Evolutionary conservation across 2,113 vertebrate genomes (phyloP).

Genomic region (Sitta europaea): DNA sequence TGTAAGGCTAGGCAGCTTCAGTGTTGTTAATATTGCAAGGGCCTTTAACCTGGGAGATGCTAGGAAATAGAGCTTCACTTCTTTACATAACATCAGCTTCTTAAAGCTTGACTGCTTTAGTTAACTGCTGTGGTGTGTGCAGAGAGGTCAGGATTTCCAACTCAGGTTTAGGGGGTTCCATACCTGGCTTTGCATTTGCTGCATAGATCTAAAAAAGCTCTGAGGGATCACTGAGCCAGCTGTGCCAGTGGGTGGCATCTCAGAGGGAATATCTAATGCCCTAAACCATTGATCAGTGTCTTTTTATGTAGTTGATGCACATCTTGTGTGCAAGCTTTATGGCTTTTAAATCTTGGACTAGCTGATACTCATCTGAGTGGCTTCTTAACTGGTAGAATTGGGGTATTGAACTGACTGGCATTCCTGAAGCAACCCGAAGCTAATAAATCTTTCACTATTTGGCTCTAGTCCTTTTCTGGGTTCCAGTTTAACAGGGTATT

Average conservation of each 20-base stretch:
- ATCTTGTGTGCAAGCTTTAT: background rate
- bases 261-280: background rate
- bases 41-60: background rate
- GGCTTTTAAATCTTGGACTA: background rate
- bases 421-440: background rate
- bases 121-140: background rate
- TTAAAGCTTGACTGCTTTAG: background rate
- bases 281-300: background rate
- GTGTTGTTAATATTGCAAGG: background rate
- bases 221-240: background rate
- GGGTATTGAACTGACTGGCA: background rate
- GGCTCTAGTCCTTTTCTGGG: background rate
- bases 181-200: background rate
- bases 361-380: background rate
- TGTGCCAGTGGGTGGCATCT: background rate
- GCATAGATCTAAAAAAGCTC: background rate
- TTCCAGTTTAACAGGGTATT: background rate
- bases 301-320: background rate
- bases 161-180: rapidly evolving
- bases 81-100: background rate
- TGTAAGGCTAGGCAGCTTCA: background rate
- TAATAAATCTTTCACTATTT: background rate
- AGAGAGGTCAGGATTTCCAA: background rate
- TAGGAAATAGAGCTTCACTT: background rate
- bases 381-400: background rate